Conservation (phyloP, 2,888 invertebrate species). For the Apodemia zela region DNA sequence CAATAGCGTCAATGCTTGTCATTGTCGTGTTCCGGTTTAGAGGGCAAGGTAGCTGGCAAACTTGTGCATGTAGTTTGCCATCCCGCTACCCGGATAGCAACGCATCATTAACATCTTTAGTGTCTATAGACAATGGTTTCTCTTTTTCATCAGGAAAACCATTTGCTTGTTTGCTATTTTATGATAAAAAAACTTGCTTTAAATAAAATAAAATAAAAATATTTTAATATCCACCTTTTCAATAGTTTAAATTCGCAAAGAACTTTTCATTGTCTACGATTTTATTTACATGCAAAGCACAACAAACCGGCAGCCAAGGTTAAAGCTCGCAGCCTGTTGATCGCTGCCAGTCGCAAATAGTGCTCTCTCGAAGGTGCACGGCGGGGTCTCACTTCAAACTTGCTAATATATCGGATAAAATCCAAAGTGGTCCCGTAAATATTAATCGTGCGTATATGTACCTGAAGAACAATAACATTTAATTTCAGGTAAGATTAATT, state of each 20-base stretch:
- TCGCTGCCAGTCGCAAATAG: conserved; percentile 23
- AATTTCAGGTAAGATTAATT: conserved; percentile 6
- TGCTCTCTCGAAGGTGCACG: conserved; percentile 23
- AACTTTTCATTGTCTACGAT: neutral
- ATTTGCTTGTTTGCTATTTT: too few relatives aligned
- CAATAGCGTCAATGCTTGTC: too few relatives aligned
- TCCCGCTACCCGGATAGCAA: too few relatives aligned
- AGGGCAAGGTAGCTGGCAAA: too few relatives aligned
- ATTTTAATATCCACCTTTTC: neutral
- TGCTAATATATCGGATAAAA: neutral
- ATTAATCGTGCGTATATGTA: neutral
- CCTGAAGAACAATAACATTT: neutral
- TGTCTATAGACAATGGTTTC: too few relatives aligned
- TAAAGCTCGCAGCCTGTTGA: conserved; percentile 18
- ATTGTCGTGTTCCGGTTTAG: too few relatives aligned
- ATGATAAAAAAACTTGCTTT: too few relatives aligned
- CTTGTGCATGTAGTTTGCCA: too few relatives aligned
- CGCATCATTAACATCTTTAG: too few relatives aligned
- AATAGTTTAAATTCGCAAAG: neutral
- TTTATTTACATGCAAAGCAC: conserved; percentile 16
- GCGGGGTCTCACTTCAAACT: conserved; percentile 11
- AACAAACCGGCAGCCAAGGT: conserved; percentile 19
- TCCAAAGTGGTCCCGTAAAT: neutral
- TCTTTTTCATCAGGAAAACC: too few relatives aligned
- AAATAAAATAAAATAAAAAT: too few relatives aligned